Conservation (phyloP, 2,797 vertebrate species). For the Silurus lanzhouensis region DNA sequence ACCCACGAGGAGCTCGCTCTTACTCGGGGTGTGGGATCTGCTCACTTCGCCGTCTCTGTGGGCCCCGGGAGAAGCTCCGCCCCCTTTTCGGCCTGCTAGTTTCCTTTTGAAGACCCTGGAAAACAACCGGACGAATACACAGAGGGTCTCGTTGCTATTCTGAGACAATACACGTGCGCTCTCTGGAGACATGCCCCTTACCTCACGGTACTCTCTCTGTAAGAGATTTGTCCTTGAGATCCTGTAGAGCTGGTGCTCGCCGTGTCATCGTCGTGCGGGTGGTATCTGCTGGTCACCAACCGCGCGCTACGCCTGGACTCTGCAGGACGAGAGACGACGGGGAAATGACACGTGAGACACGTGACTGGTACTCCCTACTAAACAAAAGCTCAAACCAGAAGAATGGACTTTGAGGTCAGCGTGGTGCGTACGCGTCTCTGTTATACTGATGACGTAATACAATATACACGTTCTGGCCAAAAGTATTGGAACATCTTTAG, state of each 20-base stretch:
- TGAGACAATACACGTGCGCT: neutral
- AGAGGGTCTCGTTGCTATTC: neutral
- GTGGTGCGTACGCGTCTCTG: neutral
- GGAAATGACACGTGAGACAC: neutral
- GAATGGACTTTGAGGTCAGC: neutral
- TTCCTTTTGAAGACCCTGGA: constrained; percentile 14
- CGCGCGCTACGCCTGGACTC: constrained; percentile 52
- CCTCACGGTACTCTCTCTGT: constrained; percentile 51
- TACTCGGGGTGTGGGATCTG: neutral
- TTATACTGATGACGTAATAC: neutral
- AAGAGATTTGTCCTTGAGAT: constrained; percentile 45
- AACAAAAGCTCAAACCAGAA: neutral
- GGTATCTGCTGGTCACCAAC: constrained; percentile 20
- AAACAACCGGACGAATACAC: neutral
- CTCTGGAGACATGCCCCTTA: neutral
- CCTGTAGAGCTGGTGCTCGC: constrained; percentile 56
- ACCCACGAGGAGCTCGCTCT: neutral
- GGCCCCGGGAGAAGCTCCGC: neutral
- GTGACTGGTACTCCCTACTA: neutral
- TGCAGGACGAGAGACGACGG: neutral
- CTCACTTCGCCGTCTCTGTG: neutral
- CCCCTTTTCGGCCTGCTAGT: neutral
- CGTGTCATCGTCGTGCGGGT: constrained; percentile 50
- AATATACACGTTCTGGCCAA: too few relatives aligned
- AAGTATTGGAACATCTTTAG: too few relatives aligned